phyloP scores from a whole-genome alignment of 30 jellyfish, hydroid and myxozoan genomes.

The Aurelia aurita region DNA sequence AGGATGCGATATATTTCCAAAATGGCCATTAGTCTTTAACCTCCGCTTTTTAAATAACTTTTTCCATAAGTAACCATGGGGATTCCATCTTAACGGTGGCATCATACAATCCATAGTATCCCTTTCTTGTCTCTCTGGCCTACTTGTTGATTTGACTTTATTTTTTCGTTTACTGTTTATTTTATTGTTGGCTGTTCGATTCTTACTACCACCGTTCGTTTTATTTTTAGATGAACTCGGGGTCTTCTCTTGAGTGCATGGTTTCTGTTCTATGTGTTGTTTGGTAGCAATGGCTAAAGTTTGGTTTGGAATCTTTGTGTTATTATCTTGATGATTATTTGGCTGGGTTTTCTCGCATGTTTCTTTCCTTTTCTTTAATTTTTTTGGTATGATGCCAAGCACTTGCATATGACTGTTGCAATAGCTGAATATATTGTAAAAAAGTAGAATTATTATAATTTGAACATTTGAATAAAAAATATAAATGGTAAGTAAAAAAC shows the following conservation, averaged over 20 bases:
- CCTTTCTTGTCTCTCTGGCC: conserved; percentile 17
- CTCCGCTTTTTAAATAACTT: conserved; percentile 31
- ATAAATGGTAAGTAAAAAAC: too few species aligned
- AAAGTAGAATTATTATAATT: background rate
- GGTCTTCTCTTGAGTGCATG: conserved; percentile 1
- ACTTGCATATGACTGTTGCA: conserved; percentile 94
- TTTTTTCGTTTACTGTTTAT: background rate
- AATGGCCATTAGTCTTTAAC: background rate
- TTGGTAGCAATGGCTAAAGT: background rate
- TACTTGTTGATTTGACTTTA: background rate
- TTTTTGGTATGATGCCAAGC: conserved; percentile 90
- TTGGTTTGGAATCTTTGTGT: conserved; percentile 1
- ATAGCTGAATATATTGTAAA: conserved; percentile 47
- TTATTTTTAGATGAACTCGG: background rate
- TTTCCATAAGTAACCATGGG: conserved; percentile 34
- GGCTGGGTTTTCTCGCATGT: conserved; percentile 2
- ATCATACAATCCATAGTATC: conserved; percentile 1
- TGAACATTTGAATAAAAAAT: too few species aligned
- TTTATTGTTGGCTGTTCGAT: background rate
- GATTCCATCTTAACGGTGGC: conserved; percentile 72
- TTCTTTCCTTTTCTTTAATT: conserved; percentile 52
- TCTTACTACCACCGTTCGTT: background rate
- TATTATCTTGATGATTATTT: background rate
- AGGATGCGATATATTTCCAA: conserved; percentile 15
- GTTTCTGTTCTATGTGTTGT: background rate